A percentile compares a stretch with the other conserved stretches of the same genome.
These are phyloP conservation scores for Epinotia demarniana DNA, from an alignment of 2,888 invertebrate genomes.

Conservation along the genomic window DNA sequence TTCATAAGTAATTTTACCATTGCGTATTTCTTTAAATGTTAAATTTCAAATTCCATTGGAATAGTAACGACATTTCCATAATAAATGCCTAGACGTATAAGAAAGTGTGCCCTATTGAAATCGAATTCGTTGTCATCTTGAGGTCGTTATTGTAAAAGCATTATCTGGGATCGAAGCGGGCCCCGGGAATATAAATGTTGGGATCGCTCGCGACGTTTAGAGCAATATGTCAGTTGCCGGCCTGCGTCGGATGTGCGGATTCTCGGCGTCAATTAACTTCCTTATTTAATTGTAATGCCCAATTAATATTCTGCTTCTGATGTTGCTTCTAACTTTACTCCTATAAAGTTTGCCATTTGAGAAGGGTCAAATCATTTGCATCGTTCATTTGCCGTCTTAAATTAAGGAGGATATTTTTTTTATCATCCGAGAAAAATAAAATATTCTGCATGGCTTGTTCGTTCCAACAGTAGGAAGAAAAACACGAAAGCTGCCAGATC, in stretches of 20 bases:
- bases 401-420: background rate
- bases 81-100: slow-evolving; percentile 59
- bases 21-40: slow-evolving; percentile 47
- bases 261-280: slow-evolving; percentile 38
- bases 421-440: background rate
- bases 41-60: slow-evolving; percentile 53
- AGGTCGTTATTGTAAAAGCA: slow-evolving; percentile 80
- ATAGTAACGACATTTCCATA: slow-evolving; percentile 59
- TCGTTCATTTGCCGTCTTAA: background rate
- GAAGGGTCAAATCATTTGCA: slow-evolving; percentile 14
- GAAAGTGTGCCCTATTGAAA: slow-evolving; percentile 65
- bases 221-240: slow-evolving; percentile 74
- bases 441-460: background rate
- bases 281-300: slow-evolving; percentile 39
- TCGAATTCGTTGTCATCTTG: slow-evolving; percentile 72
- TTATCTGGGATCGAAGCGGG: slow-evolving; percentile 75
- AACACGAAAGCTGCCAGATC: background rate
- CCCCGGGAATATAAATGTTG: slow-evolving; percentile 74
- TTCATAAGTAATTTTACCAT: slow-evolving; percentile 43
- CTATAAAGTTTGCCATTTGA: slow-evolving; percentile 11
- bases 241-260: slow-evolving; percentile 24
- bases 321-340: slow-evolving; percentile 6
- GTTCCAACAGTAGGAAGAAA: background rate
- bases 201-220: slow-evolving; percentile 63
- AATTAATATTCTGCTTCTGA: slow-evolving; percentile 28